These are phyloP conservation scores for Caenorhabditis drosophilae DNA, from an alignment of 2,888 invertebrate species.

Conservation along the genomic window DNA sequence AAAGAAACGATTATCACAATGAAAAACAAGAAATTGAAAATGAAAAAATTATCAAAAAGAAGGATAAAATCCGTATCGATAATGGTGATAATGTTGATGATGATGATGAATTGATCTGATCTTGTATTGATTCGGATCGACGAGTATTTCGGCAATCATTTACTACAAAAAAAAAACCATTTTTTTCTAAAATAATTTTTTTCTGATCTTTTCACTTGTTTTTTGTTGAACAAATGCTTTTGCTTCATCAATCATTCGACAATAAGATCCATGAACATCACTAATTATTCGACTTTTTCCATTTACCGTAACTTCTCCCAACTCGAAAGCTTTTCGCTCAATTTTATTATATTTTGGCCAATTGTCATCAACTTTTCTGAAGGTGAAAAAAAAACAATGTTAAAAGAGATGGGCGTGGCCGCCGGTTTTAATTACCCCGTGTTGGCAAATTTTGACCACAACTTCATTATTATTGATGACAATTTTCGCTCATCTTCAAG, in stretches of 20 bases:
- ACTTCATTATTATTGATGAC: slow-evolving; percentile 87
- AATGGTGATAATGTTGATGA: too few species aligned
- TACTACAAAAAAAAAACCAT: neutral
- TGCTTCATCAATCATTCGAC: slow-evolving; percentile 64
- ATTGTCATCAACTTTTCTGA: slow-evolving; percentile 48
- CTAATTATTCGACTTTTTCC: slow-evolving; percentile 56
- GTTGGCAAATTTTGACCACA: slow-evolving; percentile 89
- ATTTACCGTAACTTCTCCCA: slow-evolving; percentile 49
- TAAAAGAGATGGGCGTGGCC: neutral
- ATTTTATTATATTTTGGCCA: slow-evolving; percentile 67
- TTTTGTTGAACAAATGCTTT: slow-evolving; percentile 44
- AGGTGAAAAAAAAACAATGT: neutral
- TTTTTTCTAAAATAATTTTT: too few species aligned
- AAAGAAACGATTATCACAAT: too few species aligned
- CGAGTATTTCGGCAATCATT: neutral
- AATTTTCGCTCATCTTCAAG: slow-evolving; percentile 71
- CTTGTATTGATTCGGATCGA: neutral
- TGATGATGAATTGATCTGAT: neutral
- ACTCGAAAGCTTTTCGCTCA: slow-evolving; percentile 60
- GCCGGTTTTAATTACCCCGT: slow-evolving; percentile 79
- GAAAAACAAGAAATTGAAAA: too few species aligned
- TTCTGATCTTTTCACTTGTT: slow-evolving; percentile 18
- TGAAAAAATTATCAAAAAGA: too few species aligned
- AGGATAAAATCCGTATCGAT: too few species aligned
- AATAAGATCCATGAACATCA: slow-evolving; percentile 63